phyloP scores from a whole-genome alignment of 2,888 invertebrate species.

The Myopa tessellatipennis region DNA sequence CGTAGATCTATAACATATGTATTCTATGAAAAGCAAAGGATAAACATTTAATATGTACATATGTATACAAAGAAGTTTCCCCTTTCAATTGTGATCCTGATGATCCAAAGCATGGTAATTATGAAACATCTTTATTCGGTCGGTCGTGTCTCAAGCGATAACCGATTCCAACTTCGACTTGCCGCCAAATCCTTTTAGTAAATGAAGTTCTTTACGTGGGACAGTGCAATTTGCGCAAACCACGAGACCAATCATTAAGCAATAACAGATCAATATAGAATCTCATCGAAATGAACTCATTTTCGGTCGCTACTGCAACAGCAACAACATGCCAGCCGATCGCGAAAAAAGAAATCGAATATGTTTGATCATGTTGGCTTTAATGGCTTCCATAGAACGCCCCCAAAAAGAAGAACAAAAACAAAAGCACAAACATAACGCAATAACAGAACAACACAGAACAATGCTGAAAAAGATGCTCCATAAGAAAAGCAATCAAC shows the following conservation, averaged over 20 bases:
- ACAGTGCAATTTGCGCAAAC: slow-evolving; percentile 13
- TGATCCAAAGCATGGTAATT: too few species aligned
- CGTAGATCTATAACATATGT: too few species aligned
- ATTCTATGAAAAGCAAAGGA: too few species aligned
- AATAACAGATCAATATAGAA: slow-evolving; percentile 39
- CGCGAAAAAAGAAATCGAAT: slow-evolving; percentile 32
- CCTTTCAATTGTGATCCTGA: too few species aligned
- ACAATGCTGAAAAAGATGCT: background rate
- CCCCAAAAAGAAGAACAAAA: slow-evolving; percentile 21
- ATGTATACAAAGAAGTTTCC: too few species aligned
- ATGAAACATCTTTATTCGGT: too few species aligned
- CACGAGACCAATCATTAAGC: slow-evolving; percentile 19
- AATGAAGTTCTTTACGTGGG: slow-evolving; percentile 31
- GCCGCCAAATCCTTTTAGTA: background rate
- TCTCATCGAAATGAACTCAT: slow-evolving; percentile 36
- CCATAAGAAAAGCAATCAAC: slow-evolving; percentile 31
- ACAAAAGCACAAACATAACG: background rate
- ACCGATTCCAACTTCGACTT: background rate
- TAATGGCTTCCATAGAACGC: slow-evolving; percentile 39
- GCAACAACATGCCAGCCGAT: background rate
- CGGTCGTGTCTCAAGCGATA: too few species aligned
- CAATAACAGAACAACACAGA: background rate
- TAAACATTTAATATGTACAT: too few species aligned
- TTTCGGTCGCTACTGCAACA: slow-evolving; percentile 23
- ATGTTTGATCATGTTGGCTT: slow-evolving; percentile 40